Percentiles rank a stretch among this genome's conserved stretches.
Conservation (phyloP, 1,140 invertebrate species). For the Drosophila sproati region DNA sequence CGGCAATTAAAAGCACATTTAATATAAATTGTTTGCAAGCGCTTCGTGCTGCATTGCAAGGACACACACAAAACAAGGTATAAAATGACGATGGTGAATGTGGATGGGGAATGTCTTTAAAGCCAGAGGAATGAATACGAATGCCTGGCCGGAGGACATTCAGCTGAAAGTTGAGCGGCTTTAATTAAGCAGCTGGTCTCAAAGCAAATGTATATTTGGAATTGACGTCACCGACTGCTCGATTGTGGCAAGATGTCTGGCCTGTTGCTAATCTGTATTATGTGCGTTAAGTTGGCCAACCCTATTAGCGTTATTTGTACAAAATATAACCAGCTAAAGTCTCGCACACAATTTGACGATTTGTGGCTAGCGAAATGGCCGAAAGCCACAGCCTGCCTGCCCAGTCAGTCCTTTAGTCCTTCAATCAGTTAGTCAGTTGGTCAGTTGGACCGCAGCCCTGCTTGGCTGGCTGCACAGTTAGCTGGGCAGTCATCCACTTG, state of each 20-base stretch:
- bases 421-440: conserved; percentile 28
- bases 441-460: conserved; percentile 30
- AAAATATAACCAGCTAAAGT: conserved; percentile 53
- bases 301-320: conserved; percentile 76
- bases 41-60: conserved; percentile 36
- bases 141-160: conserved; percentile 15
- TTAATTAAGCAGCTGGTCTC: conserved; percentile 27
- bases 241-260: conserved; percentile 2
- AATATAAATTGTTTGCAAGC: conserved; percentile 65
- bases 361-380: conserved; percentile 62
- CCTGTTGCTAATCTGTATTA: conserved; percentile 59
- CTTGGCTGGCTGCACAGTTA: conserved; percentile 25
- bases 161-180: neutral
- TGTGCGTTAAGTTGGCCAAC: conserved; percentile 71
- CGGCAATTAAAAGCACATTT: conserved; percentile 71
- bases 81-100: conserved; percentile 2
- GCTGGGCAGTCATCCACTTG: conserved; percentile 53
- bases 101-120: conserved; percentile 16
- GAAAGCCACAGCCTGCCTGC: conserved; percentile 18
- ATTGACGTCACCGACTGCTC: neutral
- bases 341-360: conserved; percentile 67
- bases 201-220: neutral
- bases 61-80: conserved; percentile 37
- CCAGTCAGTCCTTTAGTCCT: conserved; percentile 36
- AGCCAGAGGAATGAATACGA: conserved; percentile 24